phyloP scores from a whole-genome alignment of 2,888 invertebrate species.

The Epsilonema sp. region DNA sequence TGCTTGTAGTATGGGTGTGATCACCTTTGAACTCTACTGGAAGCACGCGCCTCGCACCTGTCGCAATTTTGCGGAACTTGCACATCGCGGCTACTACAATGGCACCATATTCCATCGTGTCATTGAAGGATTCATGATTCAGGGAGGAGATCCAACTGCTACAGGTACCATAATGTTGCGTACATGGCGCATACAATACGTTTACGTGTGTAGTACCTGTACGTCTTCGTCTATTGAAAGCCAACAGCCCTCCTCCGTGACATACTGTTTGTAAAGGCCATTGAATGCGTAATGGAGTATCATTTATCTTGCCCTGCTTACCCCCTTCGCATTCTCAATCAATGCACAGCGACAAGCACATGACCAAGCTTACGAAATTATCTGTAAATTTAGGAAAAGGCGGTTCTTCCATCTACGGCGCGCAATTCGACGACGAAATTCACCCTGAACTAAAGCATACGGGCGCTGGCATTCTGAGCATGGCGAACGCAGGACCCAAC shows the following conservation, averaged over 20 bases:
- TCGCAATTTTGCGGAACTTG: constrained; percentile 83
- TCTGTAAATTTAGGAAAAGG: constrained; percentile 46
- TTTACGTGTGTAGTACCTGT: no score
- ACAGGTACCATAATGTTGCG: constrained; percentile 41
- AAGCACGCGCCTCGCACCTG: constrained; percentile 93
- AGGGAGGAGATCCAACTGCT: constrained; percentile 78
- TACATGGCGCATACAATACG: no score
- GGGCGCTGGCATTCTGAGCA: constrained; percentile 71
- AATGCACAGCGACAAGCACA: no score
- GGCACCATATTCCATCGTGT: constrained; percentile 87
- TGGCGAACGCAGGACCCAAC: constrained; percentile 99
- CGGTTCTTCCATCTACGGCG: constrained; percentile 87
- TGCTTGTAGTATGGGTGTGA: constrained; percentile 59
- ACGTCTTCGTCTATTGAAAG: neutral
- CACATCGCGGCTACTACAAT: constrained; percentile 80
- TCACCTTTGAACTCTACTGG: constrained; percentile 87
- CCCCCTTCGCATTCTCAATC: no score
- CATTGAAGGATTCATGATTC: constrained; percentile 48
- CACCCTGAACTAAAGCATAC: constrained; percentile 79
- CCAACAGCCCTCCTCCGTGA: neutral
- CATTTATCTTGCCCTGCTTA: no score
- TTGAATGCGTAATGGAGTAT: no score
- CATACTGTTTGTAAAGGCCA: neutral
- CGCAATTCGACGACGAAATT: constrained; percentile 83
- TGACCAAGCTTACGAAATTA: neutral